Percentiles rank a stretch among this genome's conserved stretches.
Evolutionary conservation across 2,888 invertebrate genomes (phyloP).

Genomic region (Coleophora flavipennella): DNA sequence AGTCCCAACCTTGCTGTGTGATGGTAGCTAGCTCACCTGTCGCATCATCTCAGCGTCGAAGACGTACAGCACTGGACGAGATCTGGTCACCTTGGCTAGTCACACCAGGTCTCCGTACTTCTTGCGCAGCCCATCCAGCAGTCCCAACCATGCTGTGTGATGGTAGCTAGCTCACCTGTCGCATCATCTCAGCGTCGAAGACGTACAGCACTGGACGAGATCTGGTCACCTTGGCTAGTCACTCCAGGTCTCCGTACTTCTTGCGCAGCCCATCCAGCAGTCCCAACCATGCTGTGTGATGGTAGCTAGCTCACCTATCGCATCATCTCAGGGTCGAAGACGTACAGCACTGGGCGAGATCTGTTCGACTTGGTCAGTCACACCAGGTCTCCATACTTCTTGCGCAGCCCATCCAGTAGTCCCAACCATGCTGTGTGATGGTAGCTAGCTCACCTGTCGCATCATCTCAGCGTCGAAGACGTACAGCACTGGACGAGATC

Average conservation of each 20-base stretch:
- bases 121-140: slow-evolving; percentile 50
- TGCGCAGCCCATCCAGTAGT: slow-evolving; percentile 50
- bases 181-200: slow-evolving; percentile 59
- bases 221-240: slow-evolving; percentile 50
- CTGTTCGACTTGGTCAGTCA: slow-evolving; percentile 52
- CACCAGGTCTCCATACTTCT: slow-evolving; percentile 54
- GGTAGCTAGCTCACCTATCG: slow-evolving; percentile 46
- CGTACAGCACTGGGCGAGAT: slow-evolving; percentile 49
- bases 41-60: slow-evolving; percentile 60
- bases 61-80: slow-evolving; percentile 52
- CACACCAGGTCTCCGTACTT: slow-evolving; percentile 57
- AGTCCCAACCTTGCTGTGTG: slow-evolving; percentile 57
- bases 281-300: slow-evolving; percentile 56
- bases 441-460: slow-evolving; percentile 60
- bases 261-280: slow-evolving; percentile 51
- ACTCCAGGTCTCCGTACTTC: slow-evolving; percentile 54
- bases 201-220: slow-evolving; percentile 53
- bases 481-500: slow-evolving; percentile 49
- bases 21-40: slow-evolving; percentile 62
- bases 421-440: slow-evolving; percentile 60
- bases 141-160: slow-evolving; percentile 54
- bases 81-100: slow-evolving; percentile 46
- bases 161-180: slow-evolving; percentile 48
- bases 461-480: no score
- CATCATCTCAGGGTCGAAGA: slow-evolving; percentile 61